Base-by-base conservation (phyloP, 2,797 vertebrate species). In the Aplochiton taeniatus region DNA sequence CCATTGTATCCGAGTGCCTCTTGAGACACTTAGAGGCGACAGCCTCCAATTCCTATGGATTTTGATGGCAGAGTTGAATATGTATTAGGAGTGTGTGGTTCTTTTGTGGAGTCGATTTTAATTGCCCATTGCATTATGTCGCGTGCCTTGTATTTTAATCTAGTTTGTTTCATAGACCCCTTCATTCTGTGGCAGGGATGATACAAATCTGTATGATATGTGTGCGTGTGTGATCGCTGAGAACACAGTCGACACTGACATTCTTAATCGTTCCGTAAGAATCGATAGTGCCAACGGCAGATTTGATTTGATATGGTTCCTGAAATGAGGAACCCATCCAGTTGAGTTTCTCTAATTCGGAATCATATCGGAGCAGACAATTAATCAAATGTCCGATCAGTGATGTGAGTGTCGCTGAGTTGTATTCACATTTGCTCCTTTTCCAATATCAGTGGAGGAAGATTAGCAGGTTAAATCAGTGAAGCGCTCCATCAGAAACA, bases 21-120 rank as follows among this genome's bases (percentile, higher is more conserved):
- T 31, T 56, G 90, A 91, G 91, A 90, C 78, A 83, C 18, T 54
- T 66, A 63, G 47, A 48, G 48, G 83, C 19, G 47, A 81, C 85
- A 72, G 81, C 85, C 86, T 78, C 83, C 81, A 74, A 87, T 86
- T 90, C 90, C 88, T 90, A 85, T 89, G 83, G 87, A 90, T 89
- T 84, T 85, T 69, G 65, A 54, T 41, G 63, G 51, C 66, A 63
- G 55, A 20, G 71, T 81, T 88, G 87, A 89, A 90, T 91, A 90
- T 91, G 89, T 83, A 91, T 89, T 83, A 91, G 83, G 81, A 45
- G 66, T 70, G 66, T 68, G 79, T 75, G 84, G 76, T 70, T 81
- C 68, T 58, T 82, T 66, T 76, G 68, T 76, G 75, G 31, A 0
- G 58, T 62, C 61, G 69, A 62, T 68, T 89, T 87, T 93, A 91